Evolutionary conservation across 2,797 vertebrate species (phyloP).

Genomic region (Falco rusticolus): DNA sequence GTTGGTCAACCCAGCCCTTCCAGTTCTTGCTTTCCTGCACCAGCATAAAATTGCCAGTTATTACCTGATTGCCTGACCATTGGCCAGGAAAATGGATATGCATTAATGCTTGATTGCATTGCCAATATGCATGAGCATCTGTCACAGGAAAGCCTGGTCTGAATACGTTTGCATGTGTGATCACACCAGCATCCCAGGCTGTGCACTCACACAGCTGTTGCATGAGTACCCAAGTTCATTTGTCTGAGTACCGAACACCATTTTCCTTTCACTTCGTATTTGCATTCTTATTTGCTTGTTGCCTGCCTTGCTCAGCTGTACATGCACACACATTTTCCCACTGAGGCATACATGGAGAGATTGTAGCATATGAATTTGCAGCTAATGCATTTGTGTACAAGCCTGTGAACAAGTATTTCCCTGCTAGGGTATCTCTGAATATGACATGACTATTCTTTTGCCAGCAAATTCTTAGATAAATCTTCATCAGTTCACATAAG

Average conservation of each 20-base stretch:
- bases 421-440: conserved; percentile 1
- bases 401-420: conserved; percentile 31
- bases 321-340: background rate
- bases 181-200: background rate
- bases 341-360: background rate
- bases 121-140: background rate
- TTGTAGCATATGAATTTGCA: background rate
- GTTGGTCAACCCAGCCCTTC: background rate
- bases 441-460: conserved; percentile 29
- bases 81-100: background rate
- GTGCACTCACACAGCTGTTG: rapidly evolving
- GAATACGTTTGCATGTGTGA: background rate
- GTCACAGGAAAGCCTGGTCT: background rate
- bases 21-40: background rate
- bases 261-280: background rate
- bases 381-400: conserved; percentile 3
- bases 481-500: conserved; percentile 59
- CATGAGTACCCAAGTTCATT: rapidly evolving
- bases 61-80: background rate
- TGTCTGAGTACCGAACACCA: background rate
- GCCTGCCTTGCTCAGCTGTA: background rate
- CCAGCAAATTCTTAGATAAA: conserved; percentile 54
- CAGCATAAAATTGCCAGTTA: background rate
- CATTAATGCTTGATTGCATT: background rate
- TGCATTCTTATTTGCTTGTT: background rate